A percentile compares a stretch with the other conserved stretches of the same genome.
These are phyloP conservation scores for Pristiophorus japonicus DNA, from an alignment of 2,113 vertebrate species.

Conservation along the genomic window DNA sequence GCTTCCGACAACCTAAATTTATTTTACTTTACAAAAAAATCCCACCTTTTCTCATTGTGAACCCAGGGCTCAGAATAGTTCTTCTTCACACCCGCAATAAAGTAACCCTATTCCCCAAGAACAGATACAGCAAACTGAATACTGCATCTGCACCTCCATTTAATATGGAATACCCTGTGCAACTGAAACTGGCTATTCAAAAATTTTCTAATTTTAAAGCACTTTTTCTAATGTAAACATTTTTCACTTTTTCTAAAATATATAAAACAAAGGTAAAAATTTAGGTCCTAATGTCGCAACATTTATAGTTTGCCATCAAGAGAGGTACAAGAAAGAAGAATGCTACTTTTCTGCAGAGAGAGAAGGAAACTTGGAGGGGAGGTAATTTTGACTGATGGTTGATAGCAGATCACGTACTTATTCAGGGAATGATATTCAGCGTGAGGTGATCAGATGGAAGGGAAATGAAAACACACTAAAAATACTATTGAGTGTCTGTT, in stretches of 20 bases:
- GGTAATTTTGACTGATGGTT: neutral
- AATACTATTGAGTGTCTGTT: neutral
- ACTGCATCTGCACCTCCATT: neutral
- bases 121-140: neutral
- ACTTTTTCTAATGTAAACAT: neutral
- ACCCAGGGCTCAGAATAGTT: neutral
- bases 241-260: neutral
- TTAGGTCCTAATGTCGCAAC: neutral
- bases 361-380: neutral
- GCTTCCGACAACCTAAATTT: neutral
- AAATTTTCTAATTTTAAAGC: neutral
- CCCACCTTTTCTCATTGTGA: neutral
- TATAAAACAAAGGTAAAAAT: neutral
- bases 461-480: neutral
- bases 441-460: neutral
- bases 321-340: neutral
- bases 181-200: neutral
- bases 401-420: neutral
- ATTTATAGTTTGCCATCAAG: neutral
- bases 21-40: neutral
- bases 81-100: neutral
- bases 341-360: neutral
- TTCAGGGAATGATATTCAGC: neutral
- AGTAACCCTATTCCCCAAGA: neutral
- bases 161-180: neutral